Base-by-base conservation (phyloP, 1,140 invertebrate species). In the Protaetia brevitarsis region DNA sequence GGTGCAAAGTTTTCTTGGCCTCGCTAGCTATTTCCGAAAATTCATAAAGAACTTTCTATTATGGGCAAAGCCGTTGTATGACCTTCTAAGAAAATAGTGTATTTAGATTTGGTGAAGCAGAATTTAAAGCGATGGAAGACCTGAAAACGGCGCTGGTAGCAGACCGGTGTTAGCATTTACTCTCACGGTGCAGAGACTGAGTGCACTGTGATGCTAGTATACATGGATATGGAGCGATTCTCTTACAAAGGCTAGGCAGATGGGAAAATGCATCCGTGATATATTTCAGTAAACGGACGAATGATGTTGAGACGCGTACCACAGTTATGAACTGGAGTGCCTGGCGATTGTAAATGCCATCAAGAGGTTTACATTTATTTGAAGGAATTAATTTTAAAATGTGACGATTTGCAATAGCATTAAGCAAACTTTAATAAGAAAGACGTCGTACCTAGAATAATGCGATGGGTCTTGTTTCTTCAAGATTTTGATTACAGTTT, bases 211-310 rank as follows among this genome's bases (percentile, higher is more conserved):
- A 68, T 23, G 66, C 45, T 7, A 64, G 61, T 58, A 11, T 13
- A 3, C 41, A 30, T 30, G 63, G 45, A 6, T 64, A 26, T 13
- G 63, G 41, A 4, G 63, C 41, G 2, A 21, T 63, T 30, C 27
- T 74, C 0, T 6, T 73, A 5, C 68, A 74, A 26, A 59, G 64
- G 7, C 58, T n/a, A 63, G 19, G 6, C 13, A 0, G 71, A 74
- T 68, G 45, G 36, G 0, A 70, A 69, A 56, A 66, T 68, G n/a
- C 64, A 68, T 29, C 69, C 69, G 45, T 72, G 2, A 68, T 63
- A 64, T 72, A 70, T 68, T 74, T 71, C 69, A 71, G 67, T 3
- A 63, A 68, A 57, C 0, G 68, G 11, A 67, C 63, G 0, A 64
- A 57, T 0, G 61, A 45, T 1, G 2, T 2, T 2, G 70, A 71